Base-by-base conservation (phyloP, 2,888 invertebrate genomes). In the Metallyticus violacea region DNA sequence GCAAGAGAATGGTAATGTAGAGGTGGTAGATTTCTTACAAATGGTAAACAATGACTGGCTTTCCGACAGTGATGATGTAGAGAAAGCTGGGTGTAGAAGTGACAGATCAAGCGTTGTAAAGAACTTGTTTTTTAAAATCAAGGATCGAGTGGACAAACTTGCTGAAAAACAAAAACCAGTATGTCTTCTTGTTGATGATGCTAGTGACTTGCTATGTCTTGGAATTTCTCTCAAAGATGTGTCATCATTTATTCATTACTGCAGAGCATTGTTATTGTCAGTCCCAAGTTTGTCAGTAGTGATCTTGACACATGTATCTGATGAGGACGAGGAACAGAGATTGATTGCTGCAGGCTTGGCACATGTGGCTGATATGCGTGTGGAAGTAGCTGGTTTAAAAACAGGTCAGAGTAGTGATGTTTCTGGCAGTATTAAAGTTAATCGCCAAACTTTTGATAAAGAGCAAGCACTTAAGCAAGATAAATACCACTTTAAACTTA, bases 331-430 rank as follows among this genome's bases (percentile, higher is more conserved):
- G 40, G 87, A 86, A 9, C 78, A 85, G 22, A 28, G 28, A 6
- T 76, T 85, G n/a, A 77, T 88, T 40, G 81, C 79, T 4, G 77
- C 86, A 76, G n/a, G 79, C 6, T n/a, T 97, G 81, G 93, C 93
- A 88, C 94, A 96, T 90, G 92, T 94, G 90, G 93, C 95, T 4
- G 93, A 95, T 89, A 92, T 95, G 7, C 92, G 94, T 81, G 92
- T 96, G 26, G 94, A 94, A 88, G 93, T 96, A 7, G 93, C 94
- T 85, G 94, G 94, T 77, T 91, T 97, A n/a, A 93, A 94, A 89
- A 96, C 96, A 27, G 97, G 97, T 2, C 93, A 93, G 89, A 96
- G 96, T 90, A 93, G 93, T 22, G 96, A 96, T 91, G 95, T 96
- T 1, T 95, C 96, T 29, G 97, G 97, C 9, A 93, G 94, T 89